These are phyloP conservation scores for Meda fulgida DNA, from an alignment of 2,797 vertebrate species.

Conservation along the genomic window DNA sequence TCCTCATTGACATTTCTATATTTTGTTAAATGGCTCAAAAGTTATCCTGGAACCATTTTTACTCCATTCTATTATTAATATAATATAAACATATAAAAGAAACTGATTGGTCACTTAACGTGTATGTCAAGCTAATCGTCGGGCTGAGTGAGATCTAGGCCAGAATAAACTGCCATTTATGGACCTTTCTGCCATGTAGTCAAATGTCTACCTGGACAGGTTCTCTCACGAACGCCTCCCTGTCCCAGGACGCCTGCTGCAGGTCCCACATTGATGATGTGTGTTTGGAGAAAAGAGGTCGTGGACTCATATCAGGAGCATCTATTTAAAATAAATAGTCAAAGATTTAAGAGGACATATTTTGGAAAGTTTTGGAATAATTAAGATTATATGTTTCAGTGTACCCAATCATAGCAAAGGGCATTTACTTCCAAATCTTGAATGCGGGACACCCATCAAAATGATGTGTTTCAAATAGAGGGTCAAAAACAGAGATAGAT, in stretches of 20 bases:
- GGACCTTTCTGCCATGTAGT: neutral
- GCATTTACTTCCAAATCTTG: neutral
- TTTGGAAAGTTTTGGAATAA: neutral
- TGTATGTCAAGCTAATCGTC: neutral
- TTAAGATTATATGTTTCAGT: neutral
- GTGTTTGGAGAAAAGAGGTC: slow-evolving; percentile 63
- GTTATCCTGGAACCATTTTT: neutral
- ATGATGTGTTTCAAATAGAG: neutral
- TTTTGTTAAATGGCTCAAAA: neutral
- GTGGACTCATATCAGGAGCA: slow-evolving; percentile 68
- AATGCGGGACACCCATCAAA: too few species aligned
- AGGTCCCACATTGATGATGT: slow-evolving; percentile 60
- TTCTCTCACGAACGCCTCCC: slow-evolving; percentile 49
- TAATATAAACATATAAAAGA: neutral
- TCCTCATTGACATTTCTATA: neutral
- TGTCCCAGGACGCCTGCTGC: slow-evolving; percentile 45
- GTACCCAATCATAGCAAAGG: neutral
- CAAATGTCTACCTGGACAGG: slow-evolving; percentile 59
- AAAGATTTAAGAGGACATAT: neutral
- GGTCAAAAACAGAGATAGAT: neutral
- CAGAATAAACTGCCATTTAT: neutral
- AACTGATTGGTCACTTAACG: neutral
- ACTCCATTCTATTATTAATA: neutral
- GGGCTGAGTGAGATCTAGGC: neutral
- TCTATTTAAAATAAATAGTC: slow-evolving; percentile 53